phyloP scores from a whole-genome alignment of 2,888 invertebrate genomes.

The Athetis lepigone region DNA sequence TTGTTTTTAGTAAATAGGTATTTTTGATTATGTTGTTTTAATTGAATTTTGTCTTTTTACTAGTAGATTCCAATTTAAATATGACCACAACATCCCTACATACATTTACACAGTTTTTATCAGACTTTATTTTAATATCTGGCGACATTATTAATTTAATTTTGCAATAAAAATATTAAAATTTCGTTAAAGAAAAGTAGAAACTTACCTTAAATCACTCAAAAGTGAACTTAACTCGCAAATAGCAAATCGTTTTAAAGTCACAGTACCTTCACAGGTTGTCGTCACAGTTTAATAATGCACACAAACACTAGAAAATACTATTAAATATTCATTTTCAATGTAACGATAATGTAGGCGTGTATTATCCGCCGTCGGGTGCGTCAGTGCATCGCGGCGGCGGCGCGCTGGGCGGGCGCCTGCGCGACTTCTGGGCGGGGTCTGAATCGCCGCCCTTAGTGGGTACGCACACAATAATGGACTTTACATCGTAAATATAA shows the following conservation, averaged over 20 bases:
- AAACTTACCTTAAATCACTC: constrained; percentile 5
- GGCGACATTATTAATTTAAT: constrained; percentile 18
- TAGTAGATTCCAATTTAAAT: constrained; percentile 36
- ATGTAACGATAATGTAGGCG: constrained; percentile 90
- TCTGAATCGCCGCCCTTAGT: constrained; percentile 74
- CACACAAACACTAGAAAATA: constrained; percentile 76
- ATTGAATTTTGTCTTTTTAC: constrained; percentile 37
- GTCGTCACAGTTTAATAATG: constrained; percentile 66
- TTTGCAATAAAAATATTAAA: no score
- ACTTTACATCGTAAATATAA: constrained; percentile 52
- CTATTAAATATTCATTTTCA: constrained; percentile 86
- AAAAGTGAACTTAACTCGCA: neutral
- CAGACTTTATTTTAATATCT: constrained; percentile 25
- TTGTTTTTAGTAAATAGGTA: constrained; percentile 52
- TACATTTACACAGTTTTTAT: constrained; percentile 10
- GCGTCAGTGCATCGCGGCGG: constrained; percentile 65
- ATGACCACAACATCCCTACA: constrained; percentile 12
- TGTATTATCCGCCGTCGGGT: constrained; percentile 81
- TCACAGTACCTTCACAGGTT: constrained; percentile 55
- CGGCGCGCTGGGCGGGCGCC: constrained; percentile 77
- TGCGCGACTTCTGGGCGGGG: constrained; percentile 85
- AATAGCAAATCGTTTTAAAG: constrained; percentile 17
- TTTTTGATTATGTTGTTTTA: constrained; percentile 25
- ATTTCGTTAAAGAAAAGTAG: neutral
- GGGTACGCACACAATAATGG: constrained; percentile 55